A percentile compares a stretch with the other conserved stretches of the same genome.
These are phyloP conservation scores for Biston betularia DNA, from an alignment of 2,888 invertebrate genomes.

Conservation along the genomic window DNA sequence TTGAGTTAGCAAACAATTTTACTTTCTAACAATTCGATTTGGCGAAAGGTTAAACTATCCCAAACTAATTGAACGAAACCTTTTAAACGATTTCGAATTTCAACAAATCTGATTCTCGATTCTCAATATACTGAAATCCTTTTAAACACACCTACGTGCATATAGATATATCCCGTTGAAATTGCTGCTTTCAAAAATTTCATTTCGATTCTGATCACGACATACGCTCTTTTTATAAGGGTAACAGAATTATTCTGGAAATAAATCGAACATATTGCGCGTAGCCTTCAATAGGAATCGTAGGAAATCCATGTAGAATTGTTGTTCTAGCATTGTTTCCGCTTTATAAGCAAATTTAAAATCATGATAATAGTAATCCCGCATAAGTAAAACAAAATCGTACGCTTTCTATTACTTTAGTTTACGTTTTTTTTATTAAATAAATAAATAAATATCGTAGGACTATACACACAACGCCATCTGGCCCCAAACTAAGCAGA, in stretches of 20 bases:
- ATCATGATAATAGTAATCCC: neutral
- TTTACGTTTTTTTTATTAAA: too few relatives aligned
- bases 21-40: conserved; percentile 8
- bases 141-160: neutral
- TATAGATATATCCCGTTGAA: conserved; percentile 25
- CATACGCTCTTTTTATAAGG: conserved; percentile 57
- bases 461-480: too few relatives aligned
- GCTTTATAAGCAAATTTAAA: neutral
- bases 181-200: conserved; percentile 52
- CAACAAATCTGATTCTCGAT: conserved; percentile 3
- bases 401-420: too few relatives aligned
- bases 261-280: conserved; percentile 56
- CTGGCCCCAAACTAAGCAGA: too few relatives aligned
- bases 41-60: conserved; percentile 13
- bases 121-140: conserved; percentile 1
- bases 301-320: conserved; percentile 5
- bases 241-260: conserved; percentile 60
- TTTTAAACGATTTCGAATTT: conserved; percentile 13
- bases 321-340: neutral
- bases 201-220: conserved; percentile 55
- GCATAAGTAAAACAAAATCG: too few relatives aligned
- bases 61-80: conserved; percentile 11
- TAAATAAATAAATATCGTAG: too few relatives aligned
- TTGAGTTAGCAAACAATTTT: conserved; percentile 16
- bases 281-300: conserved; percentile 1